Base-by-base conservation (phyloP, 1,140 invertebrate species). In the Melipona quadrifasciata region DNA sequence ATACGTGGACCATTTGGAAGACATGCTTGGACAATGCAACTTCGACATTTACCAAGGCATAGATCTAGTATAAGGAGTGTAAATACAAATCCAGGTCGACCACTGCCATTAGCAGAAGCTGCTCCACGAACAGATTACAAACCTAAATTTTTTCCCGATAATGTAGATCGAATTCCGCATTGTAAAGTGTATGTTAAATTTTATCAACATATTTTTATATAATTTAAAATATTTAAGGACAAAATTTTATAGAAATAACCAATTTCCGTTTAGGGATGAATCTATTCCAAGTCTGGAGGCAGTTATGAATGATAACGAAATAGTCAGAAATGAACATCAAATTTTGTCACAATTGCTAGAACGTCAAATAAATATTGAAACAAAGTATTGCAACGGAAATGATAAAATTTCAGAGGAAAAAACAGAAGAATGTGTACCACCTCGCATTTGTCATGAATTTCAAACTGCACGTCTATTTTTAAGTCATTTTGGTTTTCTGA, bases 401-500 rank as follows among this genome's bases (percentile, higher is more conserved):
- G 93, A 92, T 90, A 96, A 91, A 90, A 96, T 93, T 34, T 90
- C 91, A 14, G 92, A 94, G n/a, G 94, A 95, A 8, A 95, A 95
- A 89, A 94, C 93, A 6, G 95, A 96, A 71, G 98, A 99, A 92
- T 98, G 97, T 91, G 95, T 96, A 19, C 97, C 98, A 24, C 98
- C 98, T 0, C 95, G 97, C 17, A 96, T 97, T 2, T 97, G 97
- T 85, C 97, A 98, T 78, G 98, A 99, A 91, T 99, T 99, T 93
- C 98, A 99, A 95, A 99, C 99, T 0, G 98, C 99, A 2, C 95
- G 99, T 83, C 93, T 99, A 0, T 99, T 99, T 93, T 95, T 99
- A 3, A 98, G 98, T 24, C 98, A 99, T 94, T 98, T 99, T 94
- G 98, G 98, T 11, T 98, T 99, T 90, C 95, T 99, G 1, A 97